Conservation (phyloP, 2,797 vertebrate species). For the Gadopsis bispinosus region DNA sequence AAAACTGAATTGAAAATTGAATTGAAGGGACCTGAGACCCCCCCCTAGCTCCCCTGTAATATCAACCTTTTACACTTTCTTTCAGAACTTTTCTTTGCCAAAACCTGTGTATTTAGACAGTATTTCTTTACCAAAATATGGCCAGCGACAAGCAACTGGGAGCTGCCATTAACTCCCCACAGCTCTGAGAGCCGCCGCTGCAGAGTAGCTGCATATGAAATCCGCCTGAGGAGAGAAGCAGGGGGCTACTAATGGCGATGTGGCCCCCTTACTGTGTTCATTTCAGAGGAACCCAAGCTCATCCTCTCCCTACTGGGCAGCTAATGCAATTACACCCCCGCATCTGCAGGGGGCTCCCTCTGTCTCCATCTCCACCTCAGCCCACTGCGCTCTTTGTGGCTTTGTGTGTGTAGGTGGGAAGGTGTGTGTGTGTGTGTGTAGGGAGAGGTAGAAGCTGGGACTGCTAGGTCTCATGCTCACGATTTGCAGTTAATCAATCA, state of each 20-base stretch:
- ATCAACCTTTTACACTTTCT: neutral
- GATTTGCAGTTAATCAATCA: conserved; percentile 89
- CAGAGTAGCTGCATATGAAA: conserved; percentile 58
- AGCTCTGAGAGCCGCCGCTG: conserved; percentile 42
- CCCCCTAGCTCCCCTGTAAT: neutral
- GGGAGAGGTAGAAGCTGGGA: conserved; percentile 46
- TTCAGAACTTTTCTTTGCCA: neutral
- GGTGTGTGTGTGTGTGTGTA: conserved; percentile 20
- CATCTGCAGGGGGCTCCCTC: conserved; percentile 85
- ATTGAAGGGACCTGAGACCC: too few species aligned
- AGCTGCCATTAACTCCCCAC: conserved; percentile 63
- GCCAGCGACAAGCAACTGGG: conserved; percentile 29
- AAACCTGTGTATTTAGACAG: neutral
- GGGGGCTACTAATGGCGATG: conserved; percentile 73
- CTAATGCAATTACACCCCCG: conserved; percentile 85
- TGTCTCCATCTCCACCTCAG: conserved; percentile 47
- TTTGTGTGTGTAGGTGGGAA: conserved; percentile 25
- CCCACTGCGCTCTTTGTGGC: conserved; percentile 28
- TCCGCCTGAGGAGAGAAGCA: conserved; percentile 58
- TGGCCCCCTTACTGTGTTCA: conserved; percentile 76
- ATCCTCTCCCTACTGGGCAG: conserved; percentile 75
- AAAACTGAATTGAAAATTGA: too few species aligned
- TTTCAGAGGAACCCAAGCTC: conserved; percentile 77
- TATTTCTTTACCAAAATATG: conserved; percentile 19
- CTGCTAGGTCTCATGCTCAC: conserved; percentile 72